These are phyloP conservation scores for Theonella swinhoei DNA, from an alignment of 37 sponge, comb jelly and placozoan species.

Conservation along the genomic window DNA sequence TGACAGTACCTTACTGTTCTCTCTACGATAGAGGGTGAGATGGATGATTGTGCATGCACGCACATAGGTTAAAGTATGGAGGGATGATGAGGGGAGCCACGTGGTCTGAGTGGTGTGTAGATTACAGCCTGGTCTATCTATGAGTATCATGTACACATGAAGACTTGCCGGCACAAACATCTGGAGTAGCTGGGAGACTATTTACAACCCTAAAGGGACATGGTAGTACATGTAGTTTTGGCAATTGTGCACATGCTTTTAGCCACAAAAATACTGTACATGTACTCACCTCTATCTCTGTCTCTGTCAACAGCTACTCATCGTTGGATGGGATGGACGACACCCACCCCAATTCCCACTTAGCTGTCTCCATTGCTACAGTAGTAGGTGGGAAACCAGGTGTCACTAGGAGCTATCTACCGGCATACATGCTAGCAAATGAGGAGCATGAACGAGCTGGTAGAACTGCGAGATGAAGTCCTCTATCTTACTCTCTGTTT, in stretches of 20 bases:
- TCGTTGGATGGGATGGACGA: slow-evolving; percentile 80
- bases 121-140: too few relatives aligned
- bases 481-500: too few relatives aligned
- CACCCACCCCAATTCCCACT: slow-evolving; percentile 84
- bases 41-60: too few relatives aligned
- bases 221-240: background rate
- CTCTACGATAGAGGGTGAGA: slow-evolving; percentile 90
- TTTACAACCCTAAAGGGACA: too few relatives aligned
- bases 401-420: slow-evolving; percentile 45
- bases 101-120: too few relatives aligned
- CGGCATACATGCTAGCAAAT: slow-evolving; percentile 86
- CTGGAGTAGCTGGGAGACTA: too few relatives aligned
- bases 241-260: background rate
- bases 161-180: too few relatives aligned
- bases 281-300: background rate
- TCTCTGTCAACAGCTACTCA: slow-evolving; percentile 74
- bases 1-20: slow-evolving; percentile 82
- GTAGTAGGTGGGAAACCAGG: background rate
- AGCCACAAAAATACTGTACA: too few relatives aligned
- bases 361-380: slow-evolving; percentile 1
- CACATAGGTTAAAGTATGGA: too few relatives aligned
- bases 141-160: too few relatives aligned
- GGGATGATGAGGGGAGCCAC: too few relatives aligned
- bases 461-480: slow-evolving; percentile 28
- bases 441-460: slow-evolving; percentile 85